Base-by-base conservation (phyloP, 1,140 invertebrate genomes). In the Melitaea cinxia region DNA sequence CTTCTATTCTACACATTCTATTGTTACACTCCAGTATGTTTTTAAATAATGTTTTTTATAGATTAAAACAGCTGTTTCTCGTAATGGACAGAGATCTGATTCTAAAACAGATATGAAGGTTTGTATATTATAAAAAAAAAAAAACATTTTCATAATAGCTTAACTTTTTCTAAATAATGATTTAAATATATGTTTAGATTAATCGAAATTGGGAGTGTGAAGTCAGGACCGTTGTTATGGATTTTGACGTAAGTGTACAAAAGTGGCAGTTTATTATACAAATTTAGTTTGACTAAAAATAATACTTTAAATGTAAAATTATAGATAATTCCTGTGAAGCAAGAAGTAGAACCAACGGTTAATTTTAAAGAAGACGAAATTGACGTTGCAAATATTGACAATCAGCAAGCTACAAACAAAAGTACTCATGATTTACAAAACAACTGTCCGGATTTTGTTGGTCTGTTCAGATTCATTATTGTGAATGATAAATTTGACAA, bases 101-200 rank as follows among this genome's bases (percentile, higher is more conserved):
- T 78, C 78, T 12, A 85, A 78, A 68, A 66, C 68, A 35, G 77
- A 82, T 60, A 21, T 81, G 1, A 78, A 81, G 70, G 76, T 79
- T 68, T 66, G 63, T 54, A 37, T 35, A n/a, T 21, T n/a, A 54
- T 17, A 19, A 37, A 26, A 9, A 37, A 42, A 15, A n/a, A n/a
- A n/a, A n/a, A n/a, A n/a, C n/a, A n/a, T n/a, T n/a, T n/a, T n/a
- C 7, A 42, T 30, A 6, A 15, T n/a, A 7, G 23, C 53, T 1
- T 42, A 19, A 17, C 6, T 52, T 24, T 2, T 39, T 17, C 28
- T 42, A 33, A 9, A 39, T 21, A 37, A 17, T 47, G 33, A 24
- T 49, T 24, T 2, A 37, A 17, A 10, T 49, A 9, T 55, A 50
- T 39, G 67, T 70, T 14, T 55, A 79, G 78, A 59, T 69, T 45